Base-by-base conservation (phyloP, 92 coral and sea anemone genomes). In the Zoanthus sociatus region DNA sequence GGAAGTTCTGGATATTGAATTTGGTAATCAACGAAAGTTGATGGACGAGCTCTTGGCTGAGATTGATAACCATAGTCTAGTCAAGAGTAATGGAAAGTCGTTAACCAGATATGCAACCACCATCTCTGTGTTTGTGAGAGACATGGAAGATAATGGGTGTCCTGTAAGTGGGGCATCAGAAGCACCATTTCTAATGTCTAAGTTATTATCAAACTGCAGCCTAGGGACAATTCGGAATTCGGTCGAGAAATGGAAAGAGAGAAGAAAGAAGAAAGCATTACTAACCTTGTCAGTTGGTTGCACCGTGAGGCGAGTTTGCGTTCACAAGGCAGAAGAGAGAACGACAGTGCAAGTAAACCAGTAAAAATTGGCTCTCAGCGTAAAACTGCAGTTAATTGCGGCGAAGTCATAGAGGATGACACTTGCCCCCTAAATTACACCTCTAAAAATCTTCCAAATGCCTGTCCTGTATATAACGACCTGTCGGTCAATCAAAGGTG, bases 1-100 rank as follows among this genome's bases (percentile, higher is more conserved):
- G 94, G 92, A 71, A 8, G 87, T 92, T 14, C 81, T 94, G 1
- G 97, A 94, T 60, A 86, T 73, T 4, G 94, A 92, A 44, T 94
- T 94, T 55, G 93, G 78, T 13, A 76, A 94, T 51, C 83, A 90
- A 37, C 56, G 93, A 82, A 91, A 94, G 20, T 60, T 87, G 8
- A 88, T 92, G 94, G 94, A 89, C 67, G 88, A 82, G 30, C 89
- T 90, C 32, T 60, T 92, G 30, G 63, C 87, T 20, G 88, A 90
- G 48, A 87, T 92, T 14, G 84, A 66, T 78, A 89, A 85, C 18
- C 84, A 76, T 21, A 79, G 78, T 33, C 21, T 86, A 10, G 89
- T 94, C 9, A 92, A 73, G 79, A 54, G 93, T 5, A 92, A 94
- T 78, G 66, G 95, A 17, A 90, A 58, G 45, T 87, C 93, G 1